Conservation (phyloP, 23 tunicate genomes). For the Styela clava region DNA sequence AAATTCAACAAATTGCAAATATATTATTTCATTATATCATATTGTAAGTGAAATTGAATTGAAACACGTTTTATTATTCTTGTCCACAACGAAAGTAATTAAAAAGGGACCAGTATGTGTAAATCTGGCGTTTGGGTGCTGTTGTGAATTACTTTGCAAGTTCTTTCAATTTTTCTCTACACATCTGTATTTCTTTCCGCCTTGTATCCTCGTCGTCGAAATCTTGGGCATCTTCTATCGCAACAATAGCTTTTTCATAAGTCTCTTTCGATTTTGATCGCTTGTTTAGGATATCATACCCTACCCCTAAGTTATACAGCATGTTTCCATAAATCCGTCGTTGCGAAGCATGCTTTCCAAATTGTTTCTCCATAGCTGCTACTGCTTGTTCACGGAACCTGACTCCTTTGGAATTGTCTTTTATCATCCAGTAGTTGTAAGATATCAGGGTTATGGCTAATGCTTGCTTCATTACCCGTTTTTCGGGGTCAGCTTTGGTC, state of each 20-base stretch:
- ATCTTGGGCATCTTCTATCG: not conserved
- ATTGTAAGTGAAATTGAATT: no score
- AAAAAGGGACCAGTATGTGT: no score
- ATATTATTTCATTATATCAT: no score
- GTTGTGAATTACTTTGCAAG: not conserved
- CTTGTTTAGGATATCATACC: not conserved
- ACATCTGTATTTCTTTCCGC: not conserved
- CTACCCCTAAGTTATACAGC: not conserved
- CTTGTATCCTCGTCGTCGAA: not conserved
- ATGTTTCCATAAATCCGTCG: conserved; percentile 2
- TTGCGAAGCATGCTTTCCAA: not conserved
- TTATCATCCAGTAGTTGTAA: not conserved
- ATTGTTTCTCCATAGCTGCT: not conserved
- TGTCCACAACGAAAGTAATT: no score
- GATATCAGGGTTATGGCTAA: not conserved
- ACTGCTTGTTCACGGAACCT: not conserved
- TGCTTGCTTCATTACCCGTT: not conserved
- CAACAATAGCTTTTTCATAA: not conserved
- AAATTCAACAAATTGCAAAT: no score
- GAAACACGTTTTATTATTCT: no score
- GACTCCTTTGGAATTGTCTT: not conserved
- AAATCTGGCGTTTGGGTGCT: not conserved
- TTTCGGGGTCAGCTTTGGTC: not conserved
- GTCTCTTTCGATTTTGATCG: not conserved
- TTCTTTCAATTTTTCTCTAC: not conserved